phyloP scores from a whole-genome alignment of 2,888 invertebrate genomes.

The Argyresthia goedartella region DNA sequence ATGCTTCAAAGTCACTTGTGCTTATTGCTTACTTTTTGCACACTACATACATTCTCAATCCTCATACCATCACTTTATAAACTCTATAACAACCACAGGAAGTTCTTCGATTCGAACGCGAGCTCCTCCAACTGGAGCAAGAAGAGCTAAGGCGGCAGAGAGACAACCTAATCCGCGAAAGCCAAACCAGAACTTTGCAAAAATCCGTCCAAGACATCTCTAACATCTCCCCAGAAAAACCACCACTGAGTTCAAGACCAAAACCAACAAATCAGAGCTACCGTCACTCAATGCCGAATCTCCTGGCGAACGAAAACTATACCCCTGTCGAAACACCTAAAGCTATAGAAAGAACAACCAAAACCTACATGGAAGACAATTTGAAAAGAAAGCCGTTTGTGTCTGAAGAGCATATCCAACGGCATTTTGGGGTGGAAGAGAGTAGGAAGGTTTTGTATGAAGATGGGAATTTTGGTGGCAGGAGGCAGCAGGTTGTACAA shows the following conservation, averaged over 20 bases:
- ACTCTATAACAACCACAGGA: conserved; percentile 54
- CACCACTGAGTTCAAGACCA: conserved; percentile 27
- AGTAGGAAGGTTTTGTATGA: conserved; percentile 49
- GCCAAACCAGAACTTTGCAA: conserved; percentile 70
- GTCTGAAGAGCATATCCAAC: conserved; percentile 58
- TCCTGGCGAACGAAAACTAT: conserved; percentile 44
- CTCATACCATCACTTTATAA: background rate
- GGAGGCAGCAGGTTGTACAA: conserved; percentile 21
- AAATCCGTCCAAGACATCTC: conserved; percentile 76
- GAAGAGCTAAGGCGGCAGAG: conserved; percentile 82
- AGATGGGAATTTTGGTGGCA: conserved; percentile 24
- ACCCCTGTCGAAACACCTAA: conserved; percentile 31
- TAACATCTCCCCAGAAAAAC: conserved; percentile 42
- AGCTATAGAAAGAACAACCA: background rate
- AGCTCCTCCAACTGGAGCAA: conserved; percentile 81
- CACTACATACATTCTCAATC: no score
- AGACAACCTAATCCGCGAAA: conserved; percentile 78
- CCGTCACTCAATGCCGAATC: conserved; percentile 64
- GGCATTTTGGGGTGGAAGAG: conserved; percentile 59
- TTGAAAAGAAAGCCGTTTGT: conserved; percentile 53
- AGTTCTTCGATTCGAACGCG: conserved; percentile 83
- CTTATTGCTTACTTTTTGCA: no score
- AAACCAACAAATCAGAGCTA: conserved; percentile 33
- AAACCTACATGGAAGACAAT: conserved; percentile 8
- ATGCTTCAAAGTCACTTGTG: no score